A percentile compares a stretch with the other conserved stretches of the same genome.
Conservation (phyloP, 2,113 vertebrate genomes). For the Nymphicus hollandicus region DNA sequence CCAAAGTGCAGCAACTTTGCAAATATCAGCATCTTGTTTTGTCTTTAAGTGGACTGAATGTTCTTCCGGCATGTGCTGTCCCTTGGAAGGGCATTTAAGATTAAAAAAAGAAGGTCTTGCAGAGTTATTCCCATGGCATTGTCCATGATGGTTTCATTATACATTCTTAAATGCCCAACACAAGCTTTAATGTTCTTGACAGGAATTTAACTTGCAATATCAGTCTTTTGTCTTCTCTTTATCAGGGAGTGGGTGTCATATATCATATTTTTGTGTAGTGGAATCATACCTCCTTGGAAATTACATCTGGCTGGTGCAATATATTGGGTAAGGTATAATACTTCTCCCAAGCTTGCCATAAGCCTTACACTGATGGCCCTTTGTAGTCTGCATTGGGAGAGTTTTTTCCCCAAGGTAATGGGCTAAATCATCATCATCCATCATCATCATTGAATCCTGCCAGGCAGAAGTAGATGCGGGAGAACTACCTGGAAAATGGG, state of each 20-base stretch:
- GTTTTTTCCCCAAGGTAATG: background rate
- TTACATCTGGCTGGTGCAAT: background rate
- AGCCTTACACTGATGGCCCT: background rate
- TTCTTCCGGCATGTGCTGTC: background rate
- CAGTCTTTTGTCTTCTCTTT: background rate
- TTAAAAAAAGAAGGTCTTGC: background rate
- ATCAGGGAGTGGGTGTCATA: accelerated
- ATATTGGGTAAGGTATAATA: background rate
- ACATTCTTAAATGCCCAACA: background rate
- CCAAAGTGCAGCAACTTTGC: background rate
- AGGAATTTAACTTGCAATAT: background rate
- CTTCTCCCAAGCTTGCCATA: background rate
- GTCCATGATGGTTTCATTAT: background rate
- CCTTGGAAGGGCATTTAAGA: background rate
- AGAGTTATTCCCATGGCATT: background rate
- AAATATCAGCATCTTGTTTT: background rate
- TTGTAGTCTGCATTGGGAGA: background rate
- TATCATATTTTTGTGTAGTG: accelerated
- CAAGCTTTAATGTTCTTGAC: background rate
- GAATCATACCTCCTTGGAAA: background rate
- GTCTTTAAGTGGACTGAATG: background rate
- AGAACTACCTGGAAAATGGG: background rate
- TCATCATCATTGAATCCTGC: background rate
- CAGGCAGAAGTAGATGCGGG: background rate
- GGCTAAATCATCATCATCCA: background rate